Base-by-base conservation (phyloP, 2,113 vertebrate genomes). In the Corythornis cristatus region DNA sequence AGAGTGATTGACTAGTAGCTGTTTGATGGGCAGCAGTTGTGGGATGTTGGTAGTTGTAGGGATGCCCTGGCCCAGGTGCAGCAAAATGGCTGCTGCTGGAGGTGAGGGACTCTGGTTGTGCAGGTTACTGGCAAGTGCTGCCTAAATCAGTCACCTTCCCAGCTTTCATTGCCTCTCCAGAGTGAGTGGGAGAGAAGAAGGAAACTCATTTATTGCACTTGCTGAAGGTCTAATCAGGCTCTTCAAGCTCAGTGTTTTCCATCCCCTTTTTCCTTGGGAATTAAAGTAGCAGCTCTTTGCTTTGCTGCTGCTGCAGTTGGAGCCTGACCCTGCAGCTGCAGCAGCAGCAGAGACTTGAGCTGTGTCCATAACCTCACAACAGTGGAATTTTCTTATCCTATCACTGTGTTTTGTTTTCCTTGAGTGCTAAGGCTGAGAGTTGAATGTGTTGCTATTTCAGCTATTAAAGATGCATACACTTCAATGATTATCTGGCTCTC, bases 71-170 rank as follows among this genome's bases (percentile, higher is more conserved):
- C 9, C 25, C 43, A 60, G 61, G 21, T 31, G 23, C 29, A 25
- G 62, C 31, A 13, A 12, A 51, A 18, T 35, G 31, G 13, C 37
- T 1, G 1, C 5, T 77, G 84, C 7, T 73, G 20, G 53, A 54
- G 28, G 15, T 1, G 1, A n/a, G 12, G 35, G 23, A 8, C 0
- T 0, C 5, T 57, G 29, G 40, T 60, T 81, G 3, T 45, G 10
- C 8, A 17, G 20, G 45, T 51, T 8, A 29, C 54, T 15, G 11
- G 23, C 20, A 77, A 42, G 42, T 54, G 72, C 21, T 20, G 7
- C 20, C 22, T 20, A 15, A 68, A 90, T 13, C 22, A 20, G 26
- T 48, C 9, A 16, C 33, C 21, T 76, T 87, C 33, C 20, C 26
- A 66, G 35, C 45, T 78, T 26, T 33, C 31, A 25, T 8, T 73